Percentiles rank a stretch among this genome's conserved stretches.
Conservation (phyloP, 2,888 invertebrate species). For the Eledona agricola region DNA sequence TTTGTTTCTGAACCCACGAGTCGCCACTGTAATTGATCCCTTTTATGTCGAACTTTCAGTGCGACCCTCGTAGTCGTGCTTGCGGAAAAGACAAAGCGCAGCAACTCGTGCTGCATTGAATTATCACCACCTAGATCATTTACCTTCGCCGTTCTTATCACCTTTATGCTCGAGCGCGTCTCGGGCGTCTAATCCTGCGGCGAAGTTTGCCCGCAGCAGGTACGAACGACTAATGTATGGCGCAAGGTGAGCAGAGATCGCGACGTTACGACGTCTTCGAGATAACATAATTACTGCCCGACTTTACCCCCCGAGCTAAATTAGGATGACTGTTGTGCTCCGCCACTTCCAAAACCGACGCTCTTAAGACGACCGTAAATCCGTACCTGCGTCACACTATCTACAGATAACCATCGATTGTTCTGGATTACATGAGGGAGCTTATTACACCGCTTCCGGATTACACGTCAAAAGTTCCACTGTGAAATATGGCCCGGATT, state of each 20-base stretch:
- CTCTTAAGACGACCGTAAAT: slow-evolving; percentile 46
- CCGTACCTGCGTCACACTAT: slow-evolving; percentile 46
- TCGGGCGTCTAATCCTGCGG: slow-evolving; percentile 51
- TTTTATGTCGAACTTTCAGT: too few species aligned
- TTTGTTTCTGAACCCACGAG: too few species aligned
- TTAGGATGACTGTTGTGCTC: slow-evolving; percentile 53
- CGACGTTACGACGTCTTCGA: slow-evolving; percentile 48
- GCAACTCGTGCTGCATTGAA: too few species aligned
- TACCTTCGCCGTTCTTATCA: slow-evolving; percentile 59
- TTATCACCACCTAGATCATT: slow-evolving; percentile 44
- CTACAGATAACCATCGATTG: slow-evolving; percentile 48
- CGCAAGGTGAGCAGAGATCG: slow-evolving; percentile 55
- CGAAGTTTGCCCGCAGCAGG: slow-evolving; percentile 55
- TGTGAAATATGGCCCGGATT: too few species aligned
- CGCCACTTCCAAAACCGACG: slow-evolving; percentile 39
- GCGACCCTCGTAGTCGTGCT: too few species aligned
- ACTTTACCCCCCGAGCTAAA: slow-evolving; percentile 50
- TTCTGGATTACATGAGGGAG: slow-evolving; percentile 45
- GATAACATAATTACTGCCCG: slow-evolving; percentile 57
- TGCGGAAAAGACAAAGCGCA: too few species aligned
- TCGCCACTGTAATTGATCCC: too few species aligned
- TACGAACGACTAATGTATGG: slow-evolving; percentile 55
- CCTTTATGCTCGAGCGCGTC: slow-evolving; percentile 60
- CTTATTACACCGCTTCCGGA: slow-evolving; percentile 39
- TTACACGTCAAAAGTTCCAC: slow-evolving; percentile 32